These are phyloP conservation scores for Dioctria rufipes DNA, from an alignment of 2,888 invertebrate species.

Conservation along the genomic window DNA sequence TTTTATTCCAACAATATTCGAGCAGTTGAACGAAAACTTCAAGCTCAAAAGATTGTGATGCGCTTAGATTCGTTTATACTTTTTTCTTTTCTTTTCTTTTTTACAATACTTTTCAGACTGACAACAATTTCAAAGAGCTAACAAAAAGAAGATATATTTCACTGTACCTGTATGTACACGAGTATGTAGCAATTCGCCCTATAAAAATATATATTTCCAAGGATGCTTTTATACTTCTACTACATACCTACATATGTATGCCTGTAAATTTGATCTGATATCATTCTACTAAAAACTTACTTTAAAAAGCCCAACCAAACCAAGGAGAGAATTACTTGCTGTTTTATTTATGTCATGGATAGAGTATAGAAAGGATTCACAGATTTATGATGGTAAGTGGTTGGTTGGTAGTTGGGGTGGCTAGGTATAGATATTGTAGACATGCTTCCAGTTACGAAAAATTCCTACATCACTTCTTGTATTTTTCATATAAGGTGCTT, in stretches of 20 bases:
- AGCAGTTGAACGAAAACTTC: too few species aligned
- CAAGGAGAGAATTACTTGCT: constrained; percentile 48
- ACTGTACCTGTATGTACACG: too few species aligned
- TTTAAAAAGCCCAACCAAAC: constrained; percentile 39
- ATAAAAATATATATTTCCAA: not conserved
- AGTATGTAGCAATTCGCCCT: too few species aligned
- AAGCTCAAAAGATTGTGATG: too few species aligned
- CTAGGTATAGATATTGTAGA: not conserved
- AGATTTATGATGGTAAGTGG: constrained; percentile 36
- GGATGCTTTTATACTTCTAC: constrained; percentile 9
- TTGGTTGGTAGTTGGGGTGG: too few species aligned
- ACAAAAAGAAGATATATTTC: too few species aligned
- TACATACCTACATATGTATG: not conserved
- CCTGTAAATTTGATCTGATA: constrained; percentile 42
- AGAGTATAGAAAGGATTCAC: constrained; percentile 40
- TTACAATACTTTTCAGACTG: too few species aligned
- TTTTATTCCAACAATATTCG: too few species aligned
- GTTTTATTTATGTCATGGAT: constrained; percentile 38
- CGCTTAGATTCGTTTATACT: too few species aligned
- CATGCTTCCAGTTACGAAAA: constrained; percentile 26
- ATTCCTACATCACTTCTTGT: constrained; percentile 20
- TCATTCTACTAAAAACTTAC: constrained; percentile 48
- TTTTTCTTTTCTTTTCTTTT: too few species aligned
- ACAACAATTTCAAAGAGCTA: too few species aligned
- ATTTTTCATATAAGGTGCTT: not conserved